Base-by-base conservation (phyloP, 2,797 vertebrate species). In the Tragelaphus oryx region DNA sequence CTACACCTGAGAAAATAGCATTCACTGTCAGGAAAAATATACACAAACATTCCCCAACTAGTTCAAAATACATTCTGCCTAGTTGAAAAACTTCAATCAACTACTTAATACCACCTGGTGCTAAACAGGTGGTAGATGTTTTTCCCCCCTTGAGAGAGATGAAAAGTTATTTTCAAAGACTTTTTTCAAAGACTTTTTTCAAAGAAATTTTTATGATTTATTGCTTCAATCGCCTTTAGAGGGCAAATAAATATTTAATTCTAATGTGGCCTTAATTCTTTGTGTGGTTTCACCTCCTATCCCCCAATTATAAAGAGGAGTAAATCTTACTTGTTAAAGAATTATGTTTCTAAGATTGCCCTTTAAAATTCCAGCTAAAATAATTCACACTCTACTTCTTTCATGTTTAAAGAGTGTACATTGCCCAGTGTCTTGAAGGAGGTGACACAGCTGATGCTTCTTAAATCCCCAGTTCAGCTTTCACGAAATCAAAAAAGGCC, bases 201-300 rank as follows among this genome's bases (percentile, higher is more conserved):
- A 82, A 82, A 81, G 55, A 62, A 55, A 44, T 65, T 54, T 91
- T 82, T 93, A 78, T 93, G 86, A 95, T 91, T 91, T 95, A 95
- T 89, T 76, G 71, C 60, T 95, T 88, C 83, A 91, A 37, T 92
- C 48, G 44, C 87, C n/a, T 93, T 93, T 80, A 95, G 83, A 93
- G 94, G 37, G 80, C 37, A 96, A 97, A 95, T 93, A 95, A 97
- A 94, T 96, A 95, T 94, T 95, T 95, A 93, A 94, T 97, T 96
- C 79, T 90, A 91, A 92, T 11, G 46, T 87, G 48, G 62, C 57
- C 6, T 93, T 95, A 91, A 94, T 93, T 96, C 65, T 87, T 88
- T 50, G n/a, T 95, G 62, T 11, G 59, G 20, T 74, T 95, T 96
- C 57, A 95, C 68, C 87, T 95, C 50, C 54, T 89, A 37, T 83